Conservation (phyloP, 2,797 vertebrate species). For the Sarcophilus harrisii region DNA sequence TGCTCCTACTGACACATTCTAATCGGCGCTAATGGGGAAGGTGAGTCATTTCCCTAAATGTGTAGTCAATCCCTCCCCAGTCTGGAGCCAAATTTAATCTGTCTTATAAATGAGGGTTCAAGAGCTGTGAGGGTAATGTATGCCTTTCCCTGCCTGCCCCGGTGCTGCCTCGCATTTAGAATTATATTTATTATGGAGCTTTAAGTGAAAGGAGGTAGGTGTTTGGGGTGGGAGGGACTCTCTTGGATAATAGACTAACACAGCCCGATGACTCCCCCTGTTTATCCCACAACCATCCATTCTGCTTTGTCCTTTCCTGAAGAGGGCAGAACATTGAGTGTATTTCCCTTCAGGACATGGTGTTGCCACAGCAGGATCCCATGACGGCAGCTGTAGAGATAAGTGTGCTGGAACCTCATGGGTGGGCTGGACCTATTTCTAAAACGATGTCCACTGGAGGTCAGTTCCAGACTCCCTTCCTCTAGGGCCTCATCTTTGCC, state of each 20-base stretch:
- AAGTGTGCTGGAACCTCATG: background rate
- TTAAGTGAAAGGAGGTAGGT: background rate
- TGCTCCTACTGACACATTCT: slow-evolving; percentile 33
- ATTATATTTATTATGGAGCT: slow-evolving; percentile 32
- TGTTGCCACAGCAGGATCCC: background rate
- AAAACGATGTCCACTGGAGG: background rate
- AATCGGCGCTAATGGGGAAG: slow-evolving; percentile 1
- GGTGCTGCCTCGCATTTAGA: background rate
- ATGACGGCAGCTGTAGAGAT: background rate
- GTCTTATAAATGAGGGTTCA: slow-evolving; percentile 40
- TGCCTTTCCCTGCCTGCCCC: background rate
- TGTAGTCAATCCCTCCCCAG: background rate
- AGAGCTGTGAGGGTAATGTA: slow-evolving; percentile 6
- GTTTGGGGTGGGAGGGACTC: slow-evolving; percentile 5
- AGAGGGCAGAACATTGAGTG: background rate
- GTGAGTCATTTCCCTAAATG: slow-evolving; percentile 63
- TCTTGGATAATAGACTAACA: slow-evolving; percentile 5
- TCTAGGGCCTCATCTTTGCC: background rate
- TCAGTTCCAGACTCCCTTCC: background rate
- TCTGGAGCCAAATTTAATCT: slow-evolving; percentile 47
- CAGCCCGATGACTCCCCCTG: background rate
- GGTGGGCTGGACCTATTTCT: background rate
- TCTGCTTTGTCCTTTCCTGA: background rate
- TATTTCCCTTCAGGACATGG: background rate
- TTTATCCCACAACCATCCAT: background rate